These are phyloP conservation scores for Macrotrachela quadricornifera DNA, from an alignment of 1,140 invertebrate species.

Conservation along the genomic window DNA sequence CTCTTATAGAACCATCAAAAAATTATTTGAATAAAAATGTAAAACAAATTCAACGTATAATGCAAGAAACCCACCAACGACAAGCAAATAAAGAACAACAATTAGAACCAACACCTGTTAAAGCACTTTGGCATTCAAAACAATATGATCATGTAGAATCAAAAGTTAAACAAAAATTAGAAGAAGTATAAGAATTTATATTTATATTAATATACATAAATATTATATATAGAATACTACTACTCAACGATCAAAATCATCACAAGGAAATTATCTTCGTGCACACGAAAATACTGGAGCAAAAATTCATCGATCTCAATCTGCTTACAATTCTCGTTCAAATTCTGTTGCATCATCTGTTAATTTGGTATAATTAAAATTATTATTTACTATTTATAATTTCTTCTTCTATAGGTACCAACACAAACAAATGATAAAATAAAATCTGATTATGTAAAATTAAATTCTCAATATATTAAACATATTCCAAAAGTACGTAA, in stretches of 20 bases:
- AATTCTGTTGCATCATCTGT: neutral
- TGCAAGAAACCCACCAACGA: conserved; percentile 17
- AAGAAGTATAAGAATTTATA: conserved; percentile 10
- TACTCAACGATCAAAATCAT: too few relatives aligned
- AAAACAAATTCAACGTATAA: conserved; percentile 11
- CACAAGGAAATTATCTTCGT: too few relatives aligned
- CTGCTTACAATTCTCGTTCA: conserved; percentile 8
- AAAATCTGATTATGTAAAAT: too few relatives aligned
- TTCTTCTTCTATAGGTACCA: too few relatives aligned
- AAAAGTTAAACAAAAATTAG: conserved; percentile 19
- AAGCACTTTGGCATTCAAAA: conserved; percentile 28
- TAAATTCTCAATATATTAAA: too few relatives aligned
- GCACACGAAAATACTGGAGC: too few relatives aligned
- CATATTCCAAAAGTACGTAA: conserved; percentile 10
- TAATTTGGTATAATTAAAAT: too few relatives aligned
- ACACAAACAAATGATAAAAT: too few relatives aligned
- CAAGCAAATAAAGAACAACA: neutral
- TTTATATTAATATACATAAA: neutral
- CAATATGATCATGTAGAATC: conserved; percentile 25
- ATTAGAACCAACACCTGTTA: conserved; percentile 18
- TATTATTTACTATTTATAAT: too few relatives aligned
- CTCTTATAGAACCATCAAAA: too few relatives aligned
- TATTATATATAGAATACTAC: neutral
- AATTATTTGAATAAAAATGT: too few relatives aligned
- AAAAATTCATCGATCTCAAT: conserved; percentile 12